phyloP scores from a whole-genome alignment of 2,113 vertebrate genomes.

The Corynorhinus townsendii region DNA sequence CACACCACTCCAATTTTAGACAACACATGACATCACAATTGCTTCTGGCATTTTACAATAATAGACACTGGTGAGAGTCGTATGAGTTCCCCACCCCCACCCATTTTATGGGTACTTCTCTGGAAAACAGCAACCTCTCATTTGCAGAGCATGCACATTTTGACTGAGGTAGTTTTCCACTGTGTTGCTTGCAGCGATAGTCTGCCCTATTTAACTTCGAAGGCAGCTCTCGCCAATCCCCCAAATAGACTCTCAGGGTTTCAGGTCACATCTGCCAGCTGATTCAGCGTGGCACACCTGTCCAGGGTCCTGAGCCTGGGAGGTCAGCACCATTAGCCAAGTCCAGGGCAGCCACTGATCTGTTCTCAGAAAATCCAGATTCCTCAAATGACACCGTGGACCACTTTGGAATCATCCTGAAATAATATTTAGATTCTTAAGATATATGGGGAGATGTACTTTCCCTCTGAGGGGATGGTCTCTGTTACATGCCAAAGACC shows the following conservation, averaged over 20 bases:
- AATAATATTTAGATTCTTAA: background rate
- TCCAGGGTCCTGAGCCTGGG: background rate
- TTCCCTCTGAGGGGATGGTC: background rate
- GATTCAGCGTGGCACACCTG: background rate
- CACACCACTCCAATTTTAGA: conserved; percentile 63
- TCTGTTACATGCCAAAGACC: conserved; percentile 8
- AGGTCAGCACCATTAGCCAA: background rate
- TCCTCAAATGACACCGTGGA: background rate
- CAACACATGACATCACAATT: conserved; percentile 70
- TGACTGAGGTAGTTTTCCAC: conserved; percentile 7
- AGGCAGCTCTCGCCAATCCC: conserved; percentile 15
- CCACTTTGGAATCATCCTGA: background rate
- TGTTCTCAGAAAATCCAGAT: conserved; percentile 25
- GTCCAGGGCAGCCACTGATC: background rate
- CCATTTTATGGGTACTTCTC: conserved; percentile 29
- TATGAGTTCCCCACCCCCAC: background rate
- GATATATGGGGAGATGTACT: background rate
- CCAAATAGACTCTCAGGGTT: background rate
- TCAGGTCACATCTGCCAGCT: background rate
- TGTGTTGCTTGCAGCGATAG: conserved; percentile 37
- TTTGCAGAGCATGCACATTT: conserved; percentile 48
- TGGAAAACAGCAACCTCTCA: conserved; percentile 54
- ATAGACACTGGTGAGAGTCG: conserved; percentile 53
- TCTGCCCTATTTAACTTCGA: conserved; percentile 46
- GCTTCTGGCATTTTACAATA: conserved; percentile 70